Conservation (phyloP, 2,113 vertebrate species). For the Cololabis saira region DNA sequence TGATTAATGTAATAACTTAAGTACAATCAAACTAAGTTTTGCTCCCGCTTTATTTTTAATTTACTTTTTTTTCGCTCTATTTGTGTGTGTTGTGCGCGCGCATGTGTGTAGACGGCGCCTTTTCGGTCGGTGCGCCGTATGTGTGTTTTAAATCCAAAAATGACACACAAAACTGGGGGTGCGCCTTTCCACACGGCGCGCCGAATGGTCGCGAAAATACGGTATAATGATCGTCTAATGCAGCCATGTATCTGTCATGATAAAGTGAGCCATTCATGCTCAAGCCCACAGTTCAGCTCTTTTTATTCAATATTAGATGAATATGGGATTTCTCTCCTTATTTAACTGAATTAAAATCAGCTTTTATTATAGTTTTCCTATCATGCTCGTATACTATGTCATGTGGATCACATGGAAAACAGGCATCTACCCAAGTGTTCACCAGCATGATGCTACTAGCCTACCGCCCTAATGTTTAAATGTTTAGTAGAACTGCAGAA, state of each 20-base stretch:
- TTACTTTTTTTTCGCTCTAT: no score
- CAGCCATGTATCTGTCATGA: constrained; percentile 35
- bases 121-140: no score
- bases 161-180: no score
- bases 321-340: constrained; percentile 25
- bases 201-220: no score
- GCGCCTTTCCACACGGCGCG: no score
- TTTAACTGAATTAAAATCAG: constrained; percentile 9
- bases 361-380: constrained; percentile 11
- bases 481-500: constrained; percentile 11
- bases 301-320: constrained; percentile 19
- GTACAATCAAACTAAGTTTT: no score
- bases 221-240: constrained; percentile 37
- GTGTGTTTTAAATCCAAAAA: no score
- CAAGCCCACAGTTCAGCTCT: constrained; percentile 34
- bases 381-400: constrained; percentile 10
- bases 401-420: not conserved
- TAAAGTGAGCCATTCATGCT: constrained; percentile 38
- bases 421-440: not conserved
- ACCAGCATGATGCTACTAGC: not conserved
- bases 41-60: no score
- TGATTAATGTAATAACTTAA: no score
- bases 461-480: not conserved
- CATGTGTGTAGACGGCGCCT: no score
- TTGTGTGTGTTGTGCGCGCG: no score